Evolutionary conservation across 2,888 invertebrate genomes (phyloP), one percentile per base, ranked within the genome.

Genomic region (Liopterus haemorrhoidalis): DNA sequence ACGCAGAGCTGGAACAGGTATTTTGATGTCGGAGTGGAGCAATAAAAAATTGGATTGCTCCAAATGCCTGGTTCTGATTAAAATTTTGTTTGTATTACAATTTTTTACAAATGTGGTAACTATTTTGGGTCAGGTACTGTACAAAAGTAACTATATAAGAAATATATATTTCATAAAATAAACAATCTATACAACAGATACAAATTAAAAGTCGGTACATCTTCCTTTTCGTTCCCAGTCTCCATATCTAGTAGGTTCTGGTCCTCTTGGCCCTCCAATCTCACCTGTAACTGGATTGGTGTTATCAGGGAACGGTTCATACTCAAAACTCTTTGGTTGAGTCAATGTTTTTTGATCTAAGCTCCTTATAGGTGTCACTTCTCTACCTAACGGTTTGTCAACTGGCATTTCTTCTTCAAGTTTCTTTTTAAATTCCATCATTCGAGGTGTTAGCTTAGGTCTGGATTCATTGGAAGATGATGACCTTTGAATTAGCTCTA

Each of bases 151-250:
- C n/a, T n/a, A n/a, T n/a, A n/a, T n/a, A n/a, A n/a, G n/a, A n/a
- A n/a, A n/a, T n/a, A n/a, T n/a, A n/a, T n/a, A n/a, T n/a, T n/a
- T n/a, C n/a, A n/a, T n/a, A n/a, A n/a, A n/a, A n/a, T n/a, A n/a
- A n/a, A n/a, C n/a, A n/a, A n/a, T n/a, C n/a, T n/a, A n/a, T n/a
- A n/a, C n/a, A n/a, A n/a, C n/a, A n/a, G n/a, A n/a, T n/a, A n/a
- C 12, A 20, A 28, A 32, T 69, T 74, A 97, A 71, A 99, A 99
- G 72, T 99, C 99, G 2, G 89, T 77, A 25, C 93, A 93, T 63
- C 97, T 75, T 48, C 99, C 99, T 64, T 99, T 99, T 54, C 97
- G 77, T 66, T 99, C 99, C 99, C 99, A 99, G 70, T 99, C 99
- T 2, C 99, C 99, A 70, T 92, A 99, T 56, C 99, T 78, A 8